Base-by-base conservation (phyloP, 1,140 invertebrate species). In the Bombus confusus region DNA sequence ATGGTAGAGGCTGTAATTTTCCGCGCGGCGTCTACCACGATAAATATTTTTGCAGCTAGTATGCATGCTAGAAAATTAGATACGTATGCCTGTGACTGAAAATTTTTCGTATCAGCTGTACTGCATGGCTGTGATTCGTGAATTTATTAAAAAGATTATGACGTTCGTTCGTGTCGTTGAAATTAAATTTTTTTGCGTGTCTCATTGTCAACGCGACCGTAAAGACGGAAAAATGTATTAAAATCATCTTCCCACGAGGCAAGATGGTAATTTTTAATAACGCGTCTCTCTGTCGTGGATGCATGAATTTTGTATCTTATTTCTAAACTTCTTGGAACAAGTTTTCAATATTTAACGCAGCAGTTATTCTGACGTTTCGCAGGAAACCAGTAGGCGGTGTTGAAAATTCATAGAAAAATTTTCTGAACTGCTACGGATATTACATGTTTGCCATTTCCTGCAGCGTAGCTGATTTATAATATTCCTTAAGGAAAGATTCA, bases 11-110 rank as follows among this genome's bases (percentile, higher is more conserved):
- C 66, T 39, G 74, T 52, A 77, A 83, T 77, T 83, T 77, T 66
- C 72, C 73, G 62, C 28, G 62, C 5, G 4, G 39, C 69, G 31
- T 66, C 80, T 12, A 52, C 10, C 34, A 22, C 0, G 80, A 34
- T 41, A 68, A 77, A 83, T 59, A 78, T 83, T 83, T 83, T 83
- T 66, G 37, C 64, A 83, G 37, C 43, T 34, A 43, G 62, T 77
- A 69, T 57, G 75, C 74, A 47, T 41, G 82, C 34, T 41, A 31
- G 34, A 18, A 76, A 68, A 68, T 83, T 64, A 39, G 73, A 68
- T 31, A 75, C 57, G 18, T 68, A 22, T 43, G 28, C 8, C 64
- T 22, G 22, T 3, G 31, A 18, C 18, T 43, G 12, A 4, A 37
- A 75, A 75, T 82, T 82, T 64, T n/a, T 15, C 80, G 31, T 59